Conservation (phyloP, 2,888 invertebrate genomes). For the Euclidia mi region DNA sequence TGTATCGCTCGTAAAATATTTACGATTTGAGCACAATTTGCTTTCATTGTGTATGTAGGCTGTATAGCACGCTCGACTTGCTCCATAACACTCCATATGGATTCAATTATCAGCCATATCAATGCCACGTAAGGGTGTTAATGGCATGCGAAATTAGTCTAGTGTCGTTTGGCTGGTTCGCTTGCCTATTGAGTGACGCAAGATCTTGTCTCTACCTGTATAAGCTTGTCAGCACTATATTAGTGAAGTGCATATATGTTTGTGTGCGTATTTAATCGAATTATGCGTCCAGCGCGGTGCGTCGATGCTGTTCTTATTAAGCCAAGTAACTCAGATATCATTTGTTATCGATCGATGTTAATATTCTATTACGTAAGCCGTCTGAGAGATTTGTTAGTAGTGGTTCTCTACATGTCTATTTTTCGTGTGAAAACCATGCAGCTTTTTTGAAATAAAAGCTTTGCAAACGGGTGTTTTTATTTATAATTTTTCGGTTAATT, state of each 20-base stretch:
- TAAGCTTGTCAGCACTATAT: constrained; percentile 7
- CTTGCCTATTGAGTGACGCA: constrained; percentile 19
- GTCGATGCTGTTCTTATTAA: constrained; percentile 16
- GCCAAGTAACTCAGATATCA: constrained; percentile 12
- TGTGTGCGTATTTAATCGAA: constrained; percentile 10
- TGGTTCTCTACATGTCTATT: too few relatives aligned
- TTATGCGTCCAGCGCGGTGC: constrained; percentile 3
- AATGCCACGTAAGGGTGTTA: constrained; percentile 15
- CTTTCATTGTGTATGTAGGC: constrained; percentile 46
- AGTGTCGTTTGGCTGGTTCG: constrained; percentile 7
- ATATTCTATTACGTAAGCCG: background rate
- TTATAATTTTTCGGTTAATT: too few relatives aligned
- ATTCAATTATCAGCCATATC: constrained; percentile 41
- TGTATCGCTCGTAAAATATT: constrained; percentile 64
- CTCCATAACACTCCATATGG: constrained; percentile 22
- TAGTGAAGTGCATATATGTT: constrained; percentile 9
- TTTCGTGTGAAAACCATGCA: too few relatives aligned
- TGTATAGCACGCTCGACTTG: constrained; percentile 26
- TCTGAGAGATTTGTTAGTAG: background rate
- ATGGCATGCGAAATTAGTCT: constrained; percentile 32
- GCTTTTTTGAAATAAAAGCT: too few relatives aligned
- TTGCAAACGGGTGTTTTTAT: too few relatives aligned
- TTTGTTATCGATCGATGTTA: background rate
- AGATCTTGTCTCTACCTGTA: constrained; percentile 14
- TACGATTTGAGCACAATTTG: constrained; percentile 63